phyloP scores from a whole-genome alignment of 2,113 vertebrate genomes.

The Pandion haliaetus region DNA sequence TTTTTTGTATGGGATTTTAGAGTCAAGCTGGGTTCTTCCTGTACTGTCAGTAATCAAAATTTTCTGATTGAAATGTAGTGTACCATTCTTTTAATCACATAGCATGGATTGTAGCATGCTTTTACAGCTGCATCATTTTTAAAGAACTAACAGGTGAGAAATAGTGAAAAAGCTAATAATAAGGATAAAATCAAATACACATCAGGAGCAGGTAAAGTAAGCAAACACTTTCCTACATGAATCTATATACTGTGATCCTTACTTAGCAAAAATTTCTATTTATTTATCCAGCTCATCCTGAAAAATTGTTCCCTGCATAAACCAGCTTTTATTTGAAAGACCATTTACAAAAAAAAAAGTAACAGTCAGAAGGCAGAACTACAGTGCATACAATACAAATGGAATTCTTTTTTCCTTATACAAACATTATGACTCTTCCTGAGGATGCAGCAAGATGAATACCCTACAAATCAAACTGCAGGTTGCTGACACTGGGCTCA shows the following conservation, averaged over 20 bases:
- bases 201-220: not conserved
- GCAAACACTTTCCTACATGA: not conserved
- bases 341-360: not conserved
- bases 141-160: not conserved
- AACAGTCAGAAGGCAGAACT: not conserved
- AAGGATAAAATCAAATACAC: not conserved
- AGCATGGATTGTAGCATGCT: not conserved
- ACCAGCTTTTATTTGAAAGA: not conserved
- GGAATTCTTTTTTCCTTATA: not conserved
- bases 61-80: not conserved
- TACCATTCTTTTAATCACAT: not conserved
- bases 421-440: not conserved
- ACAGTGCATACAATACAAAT: not conserved
- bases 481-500: not conserved
- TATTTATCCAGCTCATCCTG: not conserved
- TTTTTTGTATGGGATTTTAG: not conserved
- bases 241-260: not conserved
- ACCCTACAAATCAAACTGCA: not conserved
- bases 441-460: not conserved
- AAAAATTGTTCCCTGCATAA: not conserved
- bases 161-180: conserved; percentile 1
- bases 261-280: not conserved
- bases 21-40: not conserved
- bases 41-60: not conserved
- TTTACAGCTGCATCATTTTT: not conserved